phyloP scores from a whole-genome alignment of 2,888 invertebrate species.

The Metacarcinus magister region DNA sequence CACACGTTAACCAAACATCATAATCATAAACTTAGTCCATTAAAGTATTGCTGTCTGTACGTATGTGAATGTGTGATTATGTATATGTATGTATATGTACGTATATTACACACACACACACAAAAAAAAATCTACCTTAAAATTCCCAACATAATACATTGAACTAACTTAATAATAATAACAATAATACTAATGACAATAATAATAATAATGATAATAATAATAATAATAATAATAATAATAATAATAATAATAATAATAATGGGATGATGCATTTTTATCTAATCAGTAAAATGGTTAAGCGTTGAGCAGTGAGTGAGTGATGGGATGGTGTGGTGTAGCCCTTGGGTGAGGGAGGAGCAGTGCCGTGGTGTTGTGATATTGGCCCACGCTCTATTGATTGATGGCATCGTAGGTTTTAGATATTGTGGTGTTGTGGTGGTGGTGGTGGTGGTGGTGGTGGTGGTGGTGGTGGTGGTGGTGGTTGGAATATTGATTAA shows the following conservation, averaged over 20 bases:
- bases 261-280: no score
- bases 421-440: background rate
- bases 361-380: background rate
- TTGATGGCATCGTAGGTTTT: background rate
- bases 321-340: background rate
- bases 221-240: no score
- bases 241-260: no score
- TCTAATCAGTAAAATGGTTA: no score
- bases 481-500: background rate
- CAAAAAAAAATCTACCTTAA: background rate
- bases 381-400: constrained; percentile 11
- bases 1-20: background rate
- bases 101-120: background rate
- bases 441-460: background rate
- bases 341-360: background rate
- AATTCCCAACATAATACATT: background rate
- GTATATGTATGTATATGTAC: constrained; percentile 46
- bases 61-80: background rate
- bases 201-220: no score
- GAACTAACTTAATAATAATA: no score
- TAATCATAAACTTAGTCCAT: background rate
- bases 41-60: background rate
- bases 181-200: background rate
- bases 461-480: background rate
- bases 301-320: background rate